These are phyloP conservation scores for Melanotaenia maccullochi DNA, from an alignment of 2,797 vertebrate genomes.

Conservation along the genomic window DNA sequence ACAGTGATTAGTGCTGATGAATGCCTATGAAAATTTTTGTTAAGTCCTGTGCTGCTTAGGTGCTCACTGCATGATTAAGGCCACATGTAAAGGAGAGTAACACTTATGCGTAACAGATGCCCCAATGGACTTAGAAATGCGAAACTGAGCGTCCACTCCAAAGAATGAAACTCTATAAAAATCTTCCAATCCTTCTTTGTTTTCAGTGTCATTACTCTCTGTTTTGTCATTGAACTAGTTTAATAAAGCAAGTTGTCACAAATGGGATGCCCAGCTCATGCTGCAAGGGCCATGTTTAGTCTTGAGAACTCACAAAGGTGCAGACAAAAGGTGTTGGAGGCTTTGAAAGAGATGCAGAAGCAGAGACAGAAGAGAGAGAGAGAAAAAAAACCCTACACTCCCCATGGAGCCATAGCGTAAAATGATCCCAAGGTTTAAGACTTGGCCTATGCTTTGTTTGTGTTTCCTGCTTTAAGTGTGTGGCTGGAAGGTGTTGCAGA, in stretches of 20 bases:
- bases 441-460: constrained; percentile 75
- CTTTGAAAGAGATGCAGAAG: constrained; percentile 72
- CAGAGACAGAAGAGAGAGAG: constrained; percentile 60
- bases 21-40: constrained; percentile 74
- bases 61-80: constrained; percentile 71
- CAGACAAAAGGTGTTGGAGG: constrained; percentile 74
- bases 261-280: constrained; percentile 37
- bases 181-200: constrained; percentile 31
- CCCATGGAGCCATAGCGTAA: constrained; percentile 75
- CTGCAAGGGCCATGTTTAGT: constrained; percentile 74
- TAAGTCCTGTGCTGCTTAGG: constrained; percentile 64
- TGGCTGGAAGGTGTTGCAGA: constrained; percentile 42
- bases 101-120: constrained; percentile 75
- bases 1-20: constrained; percentile 79
- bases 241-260: constrained; percentile 65
- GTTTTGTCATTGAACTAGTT: constrained; percentile 44
- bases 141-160: constrained; percentile 31
- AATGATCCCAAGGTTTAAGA: constrained; percentile 78
- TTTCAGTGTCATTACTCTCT: constrained; percentile 33
- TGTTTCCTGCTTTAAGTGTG: constrained; percentile 75
- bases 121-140: constrained; percentile 38
- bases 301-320: constrained; percentile 80
- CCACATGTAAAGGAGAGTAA: constrained; percentile 72
- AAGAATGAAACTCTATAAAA: constrained; percentile 47
- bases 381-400: constrained; percentile 69